Conservation (phyloP, 2,888 invertebrate genomes). For the Agonopterix alstromeriana region DNA sequence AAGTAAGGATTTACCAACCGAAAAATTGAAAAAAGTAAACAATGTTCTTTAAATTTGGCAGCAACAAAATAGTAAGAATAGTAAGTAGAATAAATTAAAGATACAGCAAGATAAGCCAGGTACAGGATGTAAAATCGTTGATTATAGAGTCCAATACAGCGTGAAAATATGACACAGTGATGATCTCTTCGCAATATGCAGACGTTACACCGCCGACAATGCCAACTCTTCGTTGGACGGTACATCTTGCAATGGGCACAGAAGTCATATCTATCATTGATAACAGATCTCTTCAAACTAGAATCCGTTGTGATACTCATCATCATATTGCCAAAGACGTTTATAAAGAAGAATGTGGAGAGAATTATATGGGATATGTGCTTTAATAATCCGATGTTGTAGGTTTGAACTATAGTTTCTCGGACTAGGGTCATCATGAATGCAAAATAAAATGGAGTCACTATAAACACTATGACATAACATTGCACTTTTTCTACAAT, state of each 20-base stretch:
- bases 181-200: conserved; percentile 89
- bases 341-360: conserved; percentile 11
- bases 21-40: background rate
- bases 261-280: conserved; percentile 56
- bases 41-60: background rate
- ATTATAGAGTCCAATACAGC: conserved; percentile 87
- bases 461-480: conserved; percentile 1
- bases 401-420: conserved; percentile 3
- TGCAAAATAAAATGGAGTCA: conserved; percentile 11
- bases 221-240: conserved; percentile 86
- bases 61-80: conserved; percentile 64
- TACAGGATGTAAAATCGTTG: conserved; percentile 86
- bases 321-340: conserved; percentile 11
- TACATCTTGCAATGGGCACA: conserved; percentile 83
- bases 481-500: background rate
- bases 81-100: conserved; percentile 77
- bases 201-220: conserved; percentile 84
- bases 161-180: conserved; percentile 87
- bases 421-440: conserved; percentile 11
- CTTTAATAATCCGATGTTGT: conserved; percentile 3
- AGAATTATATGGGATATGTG: conserved; percentile 15
- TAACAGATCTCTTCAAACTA: conserved; percentile 9
- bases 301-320: conserved; percentile 16
- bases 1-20: background rate
- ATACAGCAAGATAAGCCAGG: conserved; percentile 65